These are phyloP conservation scores for Incurvaria masculella DNA, from an alignment of 2,888 invertebrate species.

Conservation along the genomic window DNA sequence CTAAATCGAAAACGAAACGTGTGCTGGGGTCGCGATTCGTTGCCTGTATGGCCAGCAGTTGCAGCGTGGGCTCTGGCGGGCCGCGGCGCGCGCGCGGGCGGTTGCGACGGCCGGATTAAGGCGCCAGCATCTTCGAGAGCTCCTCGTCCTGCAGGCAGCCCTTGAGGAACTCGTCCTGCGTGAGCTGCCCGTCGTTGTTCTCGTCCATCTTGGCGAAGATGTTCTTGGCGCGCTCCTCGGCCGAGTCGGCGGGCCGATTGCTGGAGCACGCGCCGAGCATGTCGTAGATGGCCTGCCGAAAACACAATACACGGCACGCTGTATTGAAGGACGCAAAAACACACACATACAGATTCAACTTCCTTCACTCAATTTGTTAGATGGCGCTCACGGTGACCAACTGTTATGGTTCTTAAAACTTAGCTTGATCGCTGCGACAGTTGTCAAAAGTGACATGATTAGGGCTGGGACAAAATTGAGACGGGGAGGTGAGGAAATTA, in stretches of 20 bases:
- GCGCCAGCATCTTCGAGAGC: constrained; percentile 91
- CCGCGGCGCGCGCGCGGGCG: neutral
- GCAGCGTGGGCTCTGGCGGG: neutral
- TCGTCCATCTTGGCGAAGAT: constrained; percentile 99
- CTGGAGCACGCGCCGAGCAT: constrained; percentile 98
- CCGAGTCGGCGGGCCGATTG: constrained; percentile 92
- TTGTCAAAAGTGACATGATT: too few species aligned
- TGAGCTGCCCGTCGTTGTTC: constrained; percentile 97
- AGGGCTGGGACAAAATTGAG: too few species aligned
- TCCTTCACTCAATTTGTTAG: too few species aligned
- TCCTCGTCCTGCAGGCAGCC: constrained; percentile 97
- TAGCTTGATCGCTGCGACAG: too few species aligned
- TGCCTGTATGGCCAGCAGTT: neutral
- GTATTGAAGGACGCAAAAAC: too few species aligned
- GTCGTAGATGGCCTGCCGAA: constrained; percentile 97
- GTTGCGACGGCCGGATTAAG: constrained; percentile 57
- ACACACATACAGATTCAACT: too few species aligned
- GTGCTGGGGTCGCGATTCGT: neutral
- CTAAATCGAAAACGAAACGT: neutral
- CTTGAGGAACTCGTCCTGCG: constrained; percentile 97
- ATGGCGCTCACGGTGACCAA: too few species aligned
- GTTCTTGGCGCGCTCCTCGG: constrained; percentile 96
- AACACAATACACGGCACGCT: too few species aligned
- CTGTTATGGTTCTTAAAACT: too few species aligned
- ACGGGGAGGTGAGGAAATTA: too few species aligned